Conservation (phyloP, 2,797 vertebrate genomes). For the Picus viridis region DNA sequence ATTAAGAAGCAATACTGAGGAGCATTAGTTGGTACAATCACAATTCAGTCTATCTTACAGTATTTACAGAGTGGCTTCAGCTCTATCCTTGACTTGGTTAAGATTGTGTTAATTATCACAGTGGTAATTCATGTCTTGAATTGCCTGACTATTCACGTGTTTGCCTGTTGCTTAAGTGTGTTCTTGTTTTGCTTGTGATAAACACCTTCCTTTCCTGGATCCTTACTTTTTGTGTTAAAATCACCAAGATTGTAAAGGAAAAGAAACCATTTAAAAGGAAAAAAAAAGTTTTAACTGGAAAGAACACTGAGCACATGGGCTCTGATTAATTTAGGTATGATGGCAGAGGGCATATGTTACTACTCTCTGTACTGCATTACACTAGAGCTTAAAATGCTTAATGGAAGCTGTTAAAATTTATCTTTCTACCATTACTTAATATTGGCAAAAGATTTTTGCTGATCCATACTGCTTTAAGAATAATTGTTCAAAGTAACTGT, state of each 20-base stretch:
- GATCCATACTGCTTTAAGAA: slow-evolving; percentile 38
- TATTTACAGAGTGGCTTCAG: neutral
- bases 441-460: slow-evolving; percentile 35
- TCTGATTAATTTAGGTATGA: slow-evolving; percentile 29
- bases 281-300: neutral
- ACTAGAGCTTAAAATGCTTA: slow-evolving; percentile 34
- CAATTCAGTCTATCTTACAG: neutral
- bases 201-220: neutral
- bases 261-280: neutral
- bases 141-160: neutral
- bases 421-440: slow-evolving; percentile 44
- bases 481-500: slow-evolving; percentile 16
- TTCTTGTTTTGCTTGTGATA: neutral
- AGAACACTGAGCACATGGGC: neutral
- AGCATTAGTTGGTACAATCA: slow-evolving; percentile 7
- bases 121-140: neutral
- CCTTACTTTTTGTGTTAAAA: neutral
- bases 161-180: neutral
- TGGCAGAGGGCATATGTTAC: slow-evolving; percentile 23
- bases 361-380: slow-evolving; percentile 24
- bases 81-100: neutral
- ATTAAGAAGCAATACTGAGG: neutral
- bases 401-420: slow-evolving; percentile 37
- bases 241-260: neutral
- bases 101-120: slow-evolving; percentile 37